Conservation (phyloP, 2,888 invertebrate species). For the Apeira syringaria region DNA sequence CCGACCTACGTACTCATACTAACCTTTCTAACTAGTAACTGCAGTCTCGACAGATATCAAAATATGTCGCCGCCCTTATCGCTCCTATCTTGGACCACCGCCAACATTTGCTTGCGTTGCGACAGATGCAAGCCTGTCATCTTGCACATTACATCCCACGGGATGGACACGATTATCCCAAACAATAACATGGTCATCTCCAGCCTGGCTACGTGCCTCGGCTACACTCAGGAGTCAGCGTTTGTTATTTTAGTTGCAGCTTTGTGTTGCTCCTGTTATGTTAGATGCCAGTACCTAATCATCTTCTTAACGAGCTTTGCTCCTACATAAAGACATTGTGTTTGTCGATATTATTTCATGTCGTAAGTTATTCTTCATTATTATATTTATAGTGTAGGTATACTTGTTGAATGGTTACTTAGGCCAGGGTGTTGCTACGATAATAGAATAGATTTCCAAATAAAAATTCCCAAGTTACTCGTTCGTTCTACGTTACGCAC, state of each 20-base stretch:
- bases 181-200: conserved; percentile 46
- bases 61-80: not conserved
- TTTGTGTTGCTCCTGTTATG: conserved; percentile 21
- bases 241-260: conserved; percentile 60
- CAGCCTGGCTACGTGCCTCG: conserved; percentile 41
- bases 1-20: no score
- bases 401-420: no score
- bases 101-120: conserved; percentile 55
- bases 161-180: conserved; percentile 56
- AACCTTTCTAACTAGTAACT: no score
- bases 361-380: no score
- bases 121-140: conserved; percentile 67
- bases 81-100: conserved; percentile 33
- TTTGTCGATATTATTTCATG: no score
- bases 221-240: conserved; percentile 37
- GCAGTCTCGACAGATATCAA: no score
- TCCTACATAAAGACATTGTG: no score
- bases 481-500: no score
- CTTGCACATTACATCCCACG: conserved; percentile 41
- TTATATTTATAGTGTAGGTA: no score
- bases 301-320: conserved; percentile 41
- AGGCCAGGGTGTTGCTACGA: no score
- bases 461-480: no score
- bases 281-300: conserved; percentile 16
- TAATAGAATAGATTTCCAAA: no score